Base-by-base conservation (phyloP, 2,113 vertebrate genomes). In the Tyto alba region DNA sequence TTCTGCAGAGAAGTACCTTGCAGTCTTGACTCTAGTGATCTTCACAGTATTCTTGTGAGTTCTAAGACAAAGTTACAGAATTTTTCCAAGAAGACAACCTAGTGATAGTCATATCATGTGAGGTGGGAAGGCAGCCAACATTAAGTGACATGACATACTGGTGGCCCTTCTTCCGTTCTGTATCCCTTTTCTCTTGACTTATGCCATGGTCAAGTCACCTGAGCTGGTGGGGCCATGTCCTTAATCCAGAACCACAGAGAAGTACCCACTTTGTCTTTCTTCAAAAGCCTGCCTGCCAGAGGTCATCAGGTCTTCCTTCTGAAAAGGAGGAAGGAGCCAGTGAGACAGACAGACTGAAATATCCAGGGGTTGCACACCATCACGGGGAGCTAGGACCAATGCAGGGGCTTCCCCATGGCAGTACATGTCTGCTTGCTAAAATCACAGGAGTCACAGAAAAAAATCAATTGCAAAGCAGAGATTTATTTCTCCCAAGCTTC, bases 371-470 rank as follows among this genome's bases (percentile, higher is more conserved):
- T 53, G 21, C 16, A 62, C 26, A 45, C 4, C 29, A 41, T 27
- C 0, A 0, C 3, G 13, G 14, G 29, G 21, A 71, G 14, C 9
- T 16, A 23, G 30, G 29, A 82, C 8, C 16, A 41, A 2, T 10
- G 27, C 56, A 82, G 26, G 23, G 3, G 10, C 25, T 74, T 41
- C 23, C 16, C 32, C 1, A 0, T 27, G 30, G 18, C 47, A 30
- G 13, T 3, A 13, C 67, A n/a, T 16, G 10, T 11, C 41, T 62
- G 10, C 66, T 83, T 67, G 55, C 17, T 62, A 9, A 79, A 82
- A 14, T 21, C 52, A 64, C 20, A 32, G 47, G 7, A 50, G 27
- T 55, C 30, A 52, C 21, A 69, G 13, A 68, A 14, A 55, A 72
- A 72, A 55, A 50, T 20, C 25, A 2, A 11, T 29, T 48, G 13